These are phyloP conservation scores for Proctacanthus coquilletti DNA, from an alignment of 1,140 invertebrate species.

Conservation along the genomic window DNA sequence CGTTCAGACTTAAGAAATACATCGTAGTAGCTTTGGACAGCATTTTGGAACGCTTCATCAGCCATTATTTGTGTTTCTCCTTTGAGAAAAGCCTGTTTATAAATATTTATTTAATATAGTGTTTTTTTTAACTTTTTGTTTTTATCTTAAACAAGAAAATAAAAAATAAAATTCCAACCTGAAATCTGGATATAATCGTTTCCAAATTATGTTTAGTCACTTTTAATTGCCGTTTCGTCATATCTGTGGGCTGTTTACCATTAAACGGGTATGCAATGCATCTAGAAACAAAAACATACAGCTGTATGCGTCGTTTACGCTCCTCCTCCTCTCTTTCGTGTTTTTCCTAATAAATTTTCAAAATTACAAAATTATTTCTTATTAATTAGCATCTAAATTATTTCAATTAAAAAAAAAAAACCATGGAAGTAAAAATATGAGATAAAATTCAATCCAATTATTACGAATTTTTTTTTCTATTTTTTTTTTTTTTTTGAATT, in stretches of 20 bases:
- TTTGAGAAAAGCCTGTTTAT: constrained; percentile 63
- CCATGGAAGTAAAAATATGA: too few relatives aligned
- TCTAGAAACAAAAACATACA: constrained; percentile 97
- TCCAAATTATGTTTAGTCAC: constrained; percentile 93
- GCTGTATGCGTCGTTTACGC: constrained; percentile 78
- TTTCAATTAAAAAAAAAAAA: too few relatives aligned
- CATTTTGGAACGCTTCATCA: constrained; percentile 98
- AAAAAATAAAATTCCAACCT: constrained; percentile 38
- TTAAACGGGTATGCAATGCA: constrained; percentile 99
- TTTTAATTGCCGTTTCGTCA: constrained; percentile 84
- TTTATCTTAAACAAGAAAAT: constrained; percentile 5
- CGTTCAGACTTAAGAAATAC: constrained; percentile 95
- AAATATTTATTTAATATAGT: too few relatives aligned
- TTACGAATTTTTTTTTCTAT: too few relatives aligned
- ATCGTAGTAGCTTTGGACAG: constrained; percentile 93
- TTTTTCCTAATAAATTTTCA: constrained; percentile 43
- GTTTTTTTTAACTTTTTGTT: constrained; percentile 1
- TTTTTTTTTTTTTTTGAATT: too few relatives aligned
- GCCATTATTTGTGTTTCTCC: constrained; percentile 96
- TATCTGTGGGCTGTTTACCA: constrained; percentile 96
- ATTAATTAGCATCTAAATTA: neutral
- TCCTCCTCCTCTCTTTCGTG: constrained; percentile 86
- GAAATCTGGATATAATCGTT: constrained; percentile 86
- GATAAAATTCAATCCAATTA: too few relatives aligned
- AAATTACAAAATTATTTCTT: constrained; percentile 4